phyloP scores from a whole-genome alignment of 1,140 invertebrate species.

The Calycopis cecrops region DNA sequence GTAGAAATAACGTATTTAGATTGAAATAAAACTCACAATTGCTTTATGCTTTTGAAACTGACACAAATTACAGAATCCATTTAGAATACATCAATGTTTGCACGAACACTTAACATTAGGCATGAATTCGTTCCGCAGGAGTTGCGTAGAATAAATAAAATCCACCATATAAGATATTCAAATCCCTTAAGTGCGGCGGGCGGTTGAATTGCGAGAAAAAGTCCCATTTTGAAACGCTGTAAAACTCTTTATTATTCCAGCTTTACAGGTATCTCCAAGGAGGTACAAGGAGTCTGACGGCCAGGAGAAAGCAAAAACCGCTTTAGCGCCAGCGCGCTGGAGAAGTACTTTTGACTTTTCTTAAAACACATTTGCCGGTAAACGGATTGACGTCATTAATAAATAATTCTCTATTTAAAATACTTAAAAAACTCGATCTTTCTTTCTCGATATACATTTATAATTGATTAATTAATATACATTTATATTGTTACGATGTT shows the following conservation, averaged over 20 bases:
- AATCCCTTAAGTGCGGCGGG: slow-evolving; percentile 73
- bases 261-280: slow-evolving; percentile 58
- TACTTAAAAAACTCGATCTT: no score
- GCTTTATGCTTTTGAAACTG: no score
- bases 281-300: slow-evolving; percentile 43
- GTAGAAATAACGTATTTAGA: no score
- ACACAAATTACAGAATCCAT: slow-evolving; percentile 1
- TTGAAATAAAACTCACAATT: no score
- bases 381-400: background rate
- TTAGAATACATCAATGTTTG: slow-evolving; percentile 43
- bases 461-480: no score
- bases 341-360: background rate
- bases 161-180: slow-evolving; percentile 69
- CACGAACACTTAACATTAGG: slow-evolving; percentile 54
- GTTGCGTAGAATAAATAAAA: slow-evolving; percentile 65
- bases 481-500: no score
- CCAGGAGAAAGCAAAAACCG: background rate
- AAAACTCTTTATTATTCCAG: slow-evolving; percentile 73
- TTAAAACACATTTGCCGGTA: background rate
- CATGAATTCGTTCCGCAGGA: slow-evolving; percentile 44
- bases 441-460: no score
- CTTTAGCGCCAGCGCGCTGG: slow-evolving; percentile 7
- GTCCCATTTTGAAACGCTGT: slow-evolving; percentile 69
- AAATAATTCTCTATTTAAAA: background rate
- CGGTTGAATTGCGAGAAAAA: slow-evolving; percentile 72